These are phyloP conservation scores for Caenorhabditis virilis DNA, from an alignment of 2,888 invertebrate genomes.

Conservation along the genomic window DNA sequence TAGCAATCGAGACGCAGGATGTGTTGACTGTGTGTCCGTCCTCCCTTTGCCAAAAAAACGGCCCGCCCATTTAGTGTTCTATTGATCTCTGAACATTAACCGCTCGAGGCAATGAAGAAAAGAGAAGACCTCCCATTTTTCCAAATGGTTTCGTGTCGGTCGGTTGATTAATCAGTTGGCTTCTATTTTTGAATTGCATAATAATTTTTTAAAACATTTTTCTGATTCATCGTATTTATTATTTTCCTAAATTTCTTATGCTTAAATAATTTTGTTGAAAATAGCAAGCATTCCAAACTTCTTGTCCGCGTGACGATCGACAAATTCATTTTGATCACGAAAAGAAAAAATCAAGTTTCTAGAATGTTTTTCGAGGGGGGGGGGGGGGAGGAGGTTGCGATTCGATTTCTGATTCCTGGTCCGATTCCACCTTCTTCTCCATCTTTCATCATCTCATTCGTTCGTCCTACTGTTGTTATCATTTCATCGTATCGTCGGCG, in stretches of 20 bases:
- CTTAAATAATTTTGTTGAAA: too few relatives aligned
- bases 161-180: neutral
- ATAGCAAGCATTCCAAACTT: too few relatives aligned
- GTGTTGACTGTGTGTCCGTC: neutral
- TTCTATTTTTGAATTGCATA: too few relatives aligned
- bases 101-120: conserved; percentile 33
- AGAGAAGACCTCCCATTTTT: conserved; percentile 6
- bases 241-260: too few relatives aligned
- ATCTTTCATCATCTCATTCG: neutral
- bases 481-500: too few relatives aligned
- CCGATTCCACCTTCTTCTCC: conserved; percentile 1
- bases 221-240: too few relatives aligned
- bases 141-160: neutral
- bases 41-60: neutral
- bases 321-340: too few relatives aligned
- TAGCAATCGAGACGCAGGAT: neutral
- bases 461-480: neutral
- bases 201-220: neutral
- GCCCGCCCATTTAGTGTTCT: conserved; percentile 40
- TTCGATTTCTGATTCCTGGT: too few relatives aligned
- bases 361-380: too few relatives aligned
- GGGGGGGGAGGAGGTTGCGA: too few relatives aligned
- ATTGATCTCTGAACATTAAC: conserved; percentile 48
- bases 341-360: too few relatives aligned
- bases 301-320: too few relatives aligned